phyloP scores from a whole-genome alignment of 2,888 invertebrate species.

The Sminthurinus aureus region DNA sequence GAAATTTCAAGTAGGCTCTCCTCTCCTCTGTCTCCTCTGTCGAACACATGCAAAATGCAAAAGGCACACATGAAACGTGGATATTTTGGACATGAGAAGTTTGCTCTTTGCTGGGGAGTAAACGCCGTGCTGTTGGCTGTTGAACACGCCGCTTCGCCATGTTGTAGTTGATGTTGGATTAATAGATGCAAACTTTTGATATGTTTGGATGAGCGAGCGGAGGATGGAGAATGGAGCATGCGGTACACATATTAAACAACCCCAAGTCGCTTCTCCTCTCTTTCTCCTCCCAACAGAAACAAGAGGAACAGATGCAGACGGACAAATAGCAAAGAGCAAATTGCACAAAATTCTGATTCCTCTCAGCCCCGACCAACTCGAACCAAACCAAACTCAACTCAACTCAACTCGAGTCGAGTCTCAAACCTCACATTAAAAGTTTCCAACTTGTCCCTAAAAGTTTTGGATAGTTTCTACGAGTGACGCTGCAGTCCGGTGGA shows the following conservation, averaged over 20 bases:
- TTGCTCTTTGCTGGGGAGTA: too few relatives aligned
- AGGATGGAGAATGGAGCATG: neutral
- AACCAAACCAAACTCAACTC: neutral
- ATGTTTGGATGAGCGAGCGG: neutral
- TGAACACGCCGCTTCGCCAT: too few relatives aligned
- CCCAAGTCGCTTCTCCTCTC: neutral
- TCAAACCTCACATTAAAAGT: neutral
- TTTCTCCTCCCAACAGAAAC: neutral
- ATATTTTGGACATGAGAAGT: too few relatives aligned
- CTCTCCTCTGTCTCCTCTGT: too few relatives aligned
- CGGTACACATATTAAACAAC: neutral
- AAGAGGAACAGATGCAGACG: neutral
- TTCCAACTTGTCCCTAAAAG: conserved; percentile 1
- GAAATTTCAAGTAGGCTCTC: too few relatives aligned
- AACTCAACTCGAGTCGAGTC: neutral
- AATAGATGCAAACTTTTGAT: conserved; percentile 17
- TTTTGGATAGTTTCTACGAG: neutral
- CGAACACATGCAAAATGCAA: too few relatives aligned
- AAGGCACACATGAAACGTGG: too few relatives aligned
- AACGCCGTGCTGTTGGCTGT: too few relatives aligned
- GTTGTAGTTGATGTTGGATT: neutral
- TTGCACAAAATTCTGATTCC: too few relatives aligned
- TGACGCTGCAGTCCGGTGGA: too few relatives aligned
- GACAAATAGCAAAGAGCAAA: too few relatives aligned
- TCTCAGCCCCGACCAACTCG: neutral